Evolutionary conservation across 2,797 vertebrate genomes (phyloP), one percentile per base, ranked within the genome.

Genomic region (Silurus aristotelis): DNA sequence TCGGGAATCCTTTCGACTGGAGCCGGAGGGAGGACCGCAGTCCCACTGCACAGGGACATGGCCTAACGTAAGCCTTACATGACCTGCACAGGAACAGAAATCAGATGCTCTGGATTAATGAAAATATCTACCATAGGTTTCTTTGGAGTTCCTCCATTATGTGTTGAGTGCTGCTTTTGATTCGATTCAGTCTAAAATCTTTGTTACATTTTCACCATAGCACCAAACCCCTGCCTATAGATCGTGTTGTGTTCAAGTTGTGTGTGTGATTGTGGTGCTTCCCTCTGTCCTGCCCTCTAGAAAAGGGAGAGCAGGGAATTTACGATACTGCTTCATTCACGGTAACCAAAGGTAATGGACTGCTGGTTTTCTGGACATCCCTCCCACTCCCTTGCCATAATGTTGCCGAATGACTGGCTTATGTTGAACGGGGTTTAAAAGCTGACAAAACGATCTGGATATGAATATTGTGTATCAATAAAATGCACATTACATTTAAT

Each of bases 1-100:
- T 99, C 0, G 97, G 98, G 87, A 99, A 99, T 91, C 98, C 98
- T 0, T 99, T 99, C 0, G 98, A 99, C 56, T 97, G 96, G 92
- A 95, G 94, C 87, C 96, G 95, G 84, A 95, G 95, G 88, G 98
- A 99, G 61, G 98, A 99, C 61, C 90, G 97, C 87, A 93, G 93
- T 0, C 71, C 95, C 91, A 94, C 95, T 12, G 92, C 95, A 0
- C 93, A 96, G 0, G 96, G 96, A 52, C 96, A 94, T 89, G 89
- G 92, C 46, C 94, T 98, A 89, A 92, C 71, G 98, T 99, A 95
- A 97, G 97, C 64, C 73, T 84, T 56, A 55, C 79, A 78, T 27
- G 12, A 70, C 58, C 60, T 58, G 7, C 31, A 25, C 80, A 60
- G 38, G 20, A 63, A 79, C 17, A 79, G 14, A 79, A 56, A 1